Evolutionary conservation across 1,140 invertebrate species (phyloP).

Genomic region (Danaus melanippus): DNA sequence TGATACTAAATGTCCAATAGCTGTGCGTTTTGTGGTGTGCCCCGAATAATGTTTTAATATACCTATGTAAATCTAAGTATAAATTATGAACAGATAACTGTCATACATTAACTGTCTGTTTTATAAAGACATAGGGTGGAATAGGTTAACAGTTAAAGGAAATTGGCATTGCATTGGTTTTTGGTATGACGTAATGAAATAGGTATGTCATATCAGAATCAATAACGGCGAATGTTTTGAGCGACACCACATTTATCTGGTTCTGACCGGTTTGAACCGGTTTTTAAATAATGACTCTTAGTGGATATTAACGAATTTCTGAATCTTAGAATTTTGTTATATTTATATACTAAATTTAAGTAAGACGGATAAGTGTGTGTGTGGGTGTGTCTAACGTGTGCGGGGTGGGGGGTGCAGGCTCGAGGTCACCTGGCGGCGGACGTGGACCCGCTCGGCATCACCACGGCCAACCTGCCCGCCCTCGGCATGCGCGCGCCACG

Average conservation of each 20-base stretch:
- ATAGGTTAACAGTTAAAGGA: constrained; percentile 1
- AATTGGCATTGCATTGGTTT: constrained; percentile 3
- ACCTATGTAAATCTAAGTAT: background rate
- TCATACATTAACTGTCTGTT: constrained; percentile 1
- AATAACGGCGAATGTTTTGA: constrained; percentile 5
- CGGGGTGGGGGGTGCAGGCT: constrained; percentile 76
- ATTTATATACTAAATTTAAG: background rate
- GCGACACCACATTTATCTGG: constrained; percentile 18
- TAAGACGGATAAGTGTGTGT: constrained; percentile 12
- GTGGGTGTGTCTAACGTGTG: constrained; percentile 28
- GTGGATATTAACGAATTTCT: background rate
- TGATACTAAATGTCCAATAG: too few relatives aligned
- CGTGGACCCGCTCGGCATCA: constrained; percentile 94
- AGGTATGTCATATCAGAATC: constrained; percentile 3
- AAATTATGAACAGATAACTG: constrained; percentile 1
- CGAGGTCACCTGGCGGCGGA: constrained; percentile 96
- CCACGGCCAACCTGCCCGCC: constrained; percentile 60
- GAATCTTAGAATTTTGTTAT: too few relatives aligned
- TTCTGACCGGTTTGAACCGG: constrained; percentile 1
- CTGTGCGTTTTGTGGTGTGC: constrained; percentile 13
- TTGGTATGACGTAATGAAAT: constrained; percentile 5
- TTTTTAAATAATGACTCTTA: background rate
- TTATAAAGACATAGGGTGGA: background rate
- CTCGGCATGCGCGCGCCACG: constrained; percentile 62
- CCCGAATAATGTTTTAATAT: constrained; percentile 3